Conservation (phyloP, 1,140 invertebrate genomes). For the Palaemon carinicauda region DNA sequence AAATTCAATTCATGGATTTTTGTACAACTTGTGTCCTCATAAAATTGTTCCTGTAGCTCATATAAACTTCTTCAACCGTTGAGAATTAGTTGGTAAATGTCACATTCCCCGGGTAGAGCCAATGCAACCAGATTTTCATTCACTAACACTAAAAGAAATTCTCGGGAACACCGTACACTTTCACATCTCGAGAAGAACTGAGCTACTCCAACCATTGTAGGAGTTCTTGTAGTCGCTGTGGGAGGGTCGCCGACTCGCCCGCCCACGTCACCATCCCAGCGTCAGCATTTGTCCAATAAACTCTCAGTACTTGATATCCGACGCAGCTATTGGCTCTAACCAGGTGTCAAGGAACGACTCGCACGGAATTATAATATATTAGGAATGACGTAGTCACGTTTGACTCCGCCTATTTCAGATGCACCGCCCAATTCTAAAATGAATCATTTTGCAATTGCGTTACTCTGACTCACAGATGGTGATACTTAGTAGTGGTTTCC, state of each 20-base stretch:
- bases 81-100: no score
- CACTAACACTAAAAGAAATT: no score
- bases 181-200: neutral
- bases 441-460: constrained; percentile 23
- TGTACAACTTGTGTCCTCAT: no score
- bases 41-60: no score
- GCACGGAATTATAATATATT: constrained; percentile 7
- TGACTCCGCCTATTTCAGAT: neutral
- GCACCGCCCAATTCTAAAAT: neutral
- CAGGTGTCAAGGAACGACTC: neutral
- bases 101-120: no score
- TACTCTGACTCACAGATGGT: constrained; percentile 24
- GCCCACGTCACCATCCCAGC: constrained; percentile 25
- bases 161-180: neutral
- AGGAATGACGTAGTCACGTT: constrained; percentile 25
- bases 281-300: constrained; percentile 20
- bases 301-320: neutral
- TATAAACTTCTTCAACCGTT: no score
- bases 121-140: no score
- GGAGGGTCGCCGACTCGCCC: neutral
- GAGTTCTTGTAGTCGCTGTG: constrained; percentile 22
- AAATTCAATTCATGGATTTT: no score
- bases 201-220: neutral
- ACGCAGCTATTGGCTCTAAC: neutral
- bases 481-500: neutral